Evolutionary conservation across 35 echinoderm and acorn worm genomes (phyloP), one percentile per base, ranked within the genome.

Genomic region (Eucidaris tribuloides): DNA sequence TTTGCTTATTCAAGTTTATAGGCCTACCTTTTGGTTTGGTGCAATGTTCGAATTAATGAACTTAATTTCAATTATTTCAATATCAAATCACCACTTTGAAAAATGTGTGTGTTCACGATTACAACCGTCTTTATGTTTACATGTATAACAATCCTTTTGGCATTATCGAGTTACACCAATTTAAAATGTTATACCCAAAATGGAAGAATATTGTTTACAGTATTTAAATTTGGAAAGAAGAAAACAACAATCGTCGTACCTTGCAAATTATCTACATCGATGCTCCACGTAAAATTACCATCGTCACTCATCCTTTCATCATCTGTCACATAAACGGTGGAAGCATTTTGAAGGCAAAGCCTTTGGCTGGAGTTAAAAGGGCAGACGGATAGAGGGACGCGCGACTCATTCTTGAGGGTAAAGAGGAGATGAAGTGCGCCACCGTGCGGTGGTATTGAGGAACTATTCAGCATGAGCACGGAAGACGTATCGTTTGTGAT

Each of bases 241-340:
- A 11, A 2, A 23, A 42, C 30, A 11, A n/a, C n/a, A n/a, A 57
- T 15, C 62, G 14, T 14, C 23, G 17, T 38, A 76, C 42, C 71
- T 76, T 27, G 9, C 42, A 45, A 76, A 29, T 76, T 19, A 15
- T 36, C 71, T 19, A 39, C 19, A 48, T 24, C 7, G 30, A 56
- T 14, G 34, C 76, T 44, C 64, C 85, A 46, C 46, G 54, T 81
- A n/a, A 74, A 74, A 74, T 74, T 74, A 2, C 1, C 68, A 74
- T 17, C 41, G 11, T 14, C 37, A 20, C 24, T 7, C 3, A 41
- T 1, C n/a, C n/a, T n/a, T 0, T 74, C 35, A 4, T 74, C 38
- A 41, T 24, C 24, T 7, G 7, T 41, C n/a, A 32, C 36, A 44
- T 36, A 13, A 42, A 74, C 68, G 2, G 24, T 36, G 0, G 38